Evolutionary conservation across 2,888 invertebrate species (phyloP), one percentile per base, ranked within the genome.

Genomic region (Monopis laevigella): DNA sequence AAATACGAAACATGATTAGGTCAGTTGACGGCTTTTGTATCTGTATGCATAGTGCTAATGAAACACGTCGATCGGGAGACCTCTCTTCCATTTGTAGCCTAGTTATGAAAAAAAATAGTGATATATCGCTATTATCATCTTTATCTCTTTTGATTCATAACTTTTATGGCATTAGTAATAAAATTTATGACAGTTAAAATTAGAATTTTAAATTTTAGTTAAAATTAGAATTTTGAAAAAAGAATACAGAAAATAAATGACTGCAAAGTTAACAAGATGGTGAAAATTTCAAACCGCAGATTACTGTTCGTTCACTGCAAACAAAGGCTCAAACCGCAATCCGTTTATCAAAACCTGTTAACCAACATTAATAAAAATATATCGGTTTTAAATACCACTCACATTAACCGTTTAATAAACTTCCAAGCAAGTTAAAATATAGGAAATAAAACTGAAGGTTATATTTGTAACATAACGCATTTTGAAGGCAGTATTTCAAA

Each of bases 271-370:
- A 36, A 36, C 36, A 21, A 36, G 21, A 36, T 19, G 21, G 36
- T 21, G 21, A 36, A 36, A 36, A 16, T 36, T 36, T 21, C n/a
- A 11, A n/a, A 36, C 36, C 36, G 36, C 36, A 36, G 21, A 21
- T 19, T 19, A 36, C 21, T 36, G 19, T 12, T 6, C 36, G 19
- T 21, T n/a, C 36, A 16, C 21, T 36, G 19, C 36, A 36, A 36
- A 36, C 36, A 21, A 21, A 19, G 21, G 21, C 21, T 10, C 21
- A n/a, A 36, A 36, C 36, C 36, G 14, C 36, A 36, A n/a, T 21
- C 24, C n/a, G 12, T 13, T 14, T 11, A 30, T 7, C 12, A 7
- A 8, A 13, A 30, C 30, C 11, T 30, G 13, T 12, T 11, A 12
- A 30, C 7, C 11, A 30, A 30, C 11, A 17, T 17, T 34, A 34